These are phyloP conservation scores for Drosophila tanythrix DNA, from an alignment of 2,888 invertebrate genomes.

Conservation along the genomic window DNA sequence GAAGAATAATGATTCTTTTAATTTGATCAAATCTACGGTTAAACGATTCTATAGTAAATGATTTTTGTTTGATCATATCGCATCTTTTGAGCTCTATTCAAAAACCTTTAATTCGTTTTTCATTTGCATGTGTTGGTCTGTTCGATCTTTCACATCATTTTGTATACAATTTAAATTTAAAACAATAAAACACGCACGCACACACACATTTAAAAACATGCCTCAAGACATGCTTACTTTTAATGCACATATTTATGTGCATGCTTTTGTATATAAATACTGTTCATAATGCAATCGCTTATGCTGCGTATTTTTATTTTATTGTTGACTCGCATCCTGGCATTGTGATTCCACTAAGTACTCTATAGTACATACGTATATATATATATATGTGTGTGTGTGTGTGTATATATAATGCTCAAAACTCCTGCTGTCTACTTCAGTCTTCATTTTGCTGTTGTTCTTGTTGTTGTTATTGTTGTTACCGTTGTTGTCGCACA, in stretches of 20 bases:
- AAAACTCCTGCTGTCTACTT: conserved; percentile 13
- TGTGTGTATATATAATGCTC: neutral
- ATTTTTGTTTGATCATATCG: neutral
- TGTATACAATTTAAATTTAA: neutral
- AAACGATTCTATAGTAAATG: neutral
- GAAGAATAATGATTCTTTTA: neutral
- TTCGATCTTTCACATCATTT: neutral
- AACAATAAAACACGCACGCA: neutral
- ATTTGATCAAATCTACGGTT: neutral
- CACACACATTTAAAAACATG: neutral
- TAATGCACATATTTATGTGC: conserved; percentile 9
- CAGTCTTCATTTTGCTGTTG: conserved; percentile 5
- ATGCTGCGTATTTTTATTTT: conserved; percentile 12
- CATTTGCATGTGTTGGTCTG: neutral
- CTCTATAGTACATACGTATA: conserved; percentile 9
- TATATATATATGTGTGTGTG: neutral
- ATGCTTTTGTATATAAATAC: conserved; percentile 13
- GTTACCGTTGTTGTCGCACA: conserved; percentile 48
- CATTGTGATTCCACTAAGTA: conserved; percentile 40
- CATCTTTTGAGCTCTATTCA: neutral
- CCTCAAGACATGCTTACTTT: neutral
- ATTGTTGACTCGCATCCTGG: conserved; percentile 36
- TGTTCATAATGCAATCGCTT: conserved; percentile 31
- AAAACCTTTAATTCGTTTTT: neutral
- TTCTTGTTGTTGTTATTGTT: conserved; percentile 28